Evolutionary conservation across 2,888 invertebrate genomes (phyloP), one percentile per base, ranked within the genome.

Genomic region (Gymnosoma rotundatum): DNA sequence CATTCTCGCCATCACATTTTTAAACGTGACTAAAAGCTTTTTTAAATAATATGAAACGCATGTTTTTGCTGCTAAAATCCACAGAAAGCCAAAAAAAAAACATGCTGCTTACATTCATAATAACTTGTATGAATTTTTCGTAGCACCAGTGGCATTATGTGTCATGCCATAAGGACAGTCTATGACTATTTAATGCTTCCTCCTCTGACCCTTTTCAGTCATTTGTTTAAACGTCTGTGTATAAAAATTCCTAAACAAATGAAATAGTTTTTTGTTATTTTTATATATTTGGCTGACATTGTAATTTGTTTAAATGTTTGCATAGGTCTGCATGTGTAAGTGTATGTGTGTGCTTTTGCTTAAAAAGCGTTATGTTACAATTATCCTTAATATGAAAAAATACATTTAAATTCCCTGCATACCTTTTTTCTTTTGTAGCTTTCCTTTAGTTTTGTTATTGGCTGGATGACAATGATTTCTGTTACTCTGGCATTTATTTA

Each of bases 361-460:
- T 89, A 89, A 89, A 89, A 88, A 89, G 89, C 89, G 88, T 89
- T 88, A 88, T 89, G 88, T 87, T 87, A 88, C 88, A 89, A 89
- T 89, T 89, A 89, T 89, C 61, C 21, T 56, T 63, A 58, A 18
- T 25, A 48, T 16, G 48, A 67, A 63, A 21, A 63, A 18, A 42
- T 10, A 38, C 21, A 81, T 54, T 63, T 48, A 61, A 63, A 63
- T 63, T 69, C n/a, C 63, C 16, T 69, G 69, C 21, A 32, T 63
- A 69, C 67, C 61, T 81, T 74, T 81, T 50, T 61, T 16, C 52
- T 48, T 69, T 45, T 66, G 25, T 64, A 21, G 45, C 36, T 50
- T 64, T 70, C 36, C 14, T 36, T 52, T 18, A 48, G 61, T 0
- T 69, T 61, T 69, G 21, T 38, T 64, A 20, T 42, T 50, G 48